A percentile compares a stretch with the other conserved stretches of the same genome.
These are phyloP conservation scores for Falco peregrinus DNA, from an alignment of 2,797 vertebrate species.

Conservation along the genomic window DNA sequence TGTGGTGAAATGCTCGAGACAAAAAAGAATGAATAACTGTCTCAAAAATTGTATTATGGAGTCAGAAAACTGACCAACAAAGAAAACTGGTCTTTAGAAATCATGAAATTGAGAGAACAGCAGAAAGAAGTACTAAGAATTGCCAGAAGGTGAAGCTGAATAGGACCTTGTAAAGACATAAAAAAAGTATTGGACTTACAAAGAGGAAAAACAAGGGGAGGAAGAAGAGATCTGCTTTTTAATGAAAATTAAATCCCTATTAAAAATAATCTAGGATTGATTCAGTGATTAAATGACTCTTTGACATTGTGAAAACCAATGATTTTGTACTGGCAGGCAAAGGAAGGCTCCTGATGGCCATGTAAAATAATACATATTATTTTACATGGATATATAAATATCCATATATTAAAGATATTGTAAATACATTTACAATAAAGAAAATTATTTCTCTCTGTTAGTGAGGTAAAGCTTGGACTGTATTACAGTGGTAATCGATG, in stretches of 20 bases:
- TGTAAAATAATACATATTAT: background rate
- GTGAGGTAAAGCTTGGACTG: background rate
- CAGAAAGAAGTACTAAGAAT: background rate
- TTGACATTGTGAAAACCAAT: background rate
- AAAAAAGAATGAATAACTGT: background rate
- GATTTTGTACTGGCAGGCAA: background rate
- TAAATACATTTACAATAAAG: background rate
- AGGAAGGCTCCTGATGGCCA: background rate
- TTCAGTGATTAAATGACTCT: background rate
- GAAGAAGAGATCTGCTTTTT: background rate
- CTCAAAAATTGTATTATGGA: background rate
- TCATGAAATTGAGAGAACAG: background rate
- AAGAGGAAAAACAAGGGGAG: background rate
- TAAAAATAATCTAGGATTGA: background rate
- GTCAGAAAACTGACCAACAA: constrained; percentile 5
- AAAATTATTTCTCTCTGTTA: background rate
- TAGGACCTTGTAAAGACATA: background rate
- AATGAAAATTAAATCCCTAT: background rate
- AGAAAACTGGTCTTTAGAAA: background rate
- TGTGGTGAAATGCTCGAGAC: constrained; percentile 22
- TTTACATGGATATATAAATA: too few species aligned
- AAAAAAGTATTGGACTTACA: background rate
- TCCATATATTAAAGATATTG: too few species aligned
- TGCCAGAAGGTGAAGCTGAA: background rate
- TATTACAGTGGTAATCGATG: background rate